These are phyloP conservation scores for Agraylea sexmaculata DNA, from an alignment of 1,140 invertebrate genomes.

Conservation along the genomic window DNA sequence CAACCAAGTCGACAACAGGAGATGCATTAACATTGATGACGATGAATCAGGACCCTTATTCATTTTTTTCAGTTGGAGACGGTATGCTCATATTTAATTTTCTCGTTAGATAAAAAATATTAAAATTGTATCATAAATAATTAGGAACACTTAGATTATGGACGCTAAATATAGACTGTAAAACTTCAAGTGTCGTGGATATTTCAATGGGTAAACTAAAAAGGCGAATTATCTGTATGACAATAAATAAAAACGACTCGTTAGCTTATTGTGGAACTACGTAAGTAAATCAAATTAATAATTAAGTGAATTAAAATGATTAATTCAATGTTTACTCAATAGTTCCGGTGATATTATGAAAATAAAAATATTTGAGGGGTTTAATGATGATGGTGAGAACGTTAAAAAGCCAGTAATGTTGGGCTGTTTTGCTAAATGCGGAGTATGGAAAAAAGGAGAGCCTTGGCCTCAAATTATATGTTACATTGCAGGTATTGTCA, in stretches of 20 bases:
- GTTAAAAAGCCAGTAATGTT: constrained; percentile 47
- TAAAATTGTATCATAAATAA: too few species aligned
- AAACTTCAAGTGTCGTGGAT: too few species aligned
- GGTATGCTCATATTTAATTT: constrained; percentile 35
- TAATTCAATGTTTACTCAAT: constrained; percentile 9
- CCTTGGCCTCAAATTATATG: constrained; percentile 30
- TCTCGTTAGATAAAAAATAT: constrained; percentile 1
- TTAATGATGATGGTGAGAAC: constrained; percentile 41
- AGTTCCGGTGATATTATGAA: constrained; percentile 48
- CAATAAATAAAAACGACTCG: constrained; percentile 52
- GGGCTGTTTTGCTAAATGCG: constrained; percentile 56
- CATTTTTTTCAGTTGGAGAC: constrained; percentile 62
- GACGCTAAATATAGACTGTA: too few species aligned
- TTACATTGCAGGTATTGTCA: constrained; percentile 32
- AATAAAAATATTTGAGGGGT: constrained; percentile 51
- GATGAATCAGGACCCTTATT: constrained; percentile 42
- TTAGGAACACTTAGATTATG: too few species aligned
- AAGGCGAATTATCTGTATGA: constrained; percentile 50
- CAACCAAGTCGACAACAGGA: constrained; percentile 52
- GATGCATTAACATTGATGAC: constrained; percentile 47
- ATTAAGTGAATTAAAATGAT: neutral
- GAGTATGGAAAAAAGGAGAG: constrained; percentile 29
- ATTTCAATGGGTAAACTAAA: constrained; percentile 59
- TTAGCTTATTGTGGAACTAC: constrained; percentile 74
- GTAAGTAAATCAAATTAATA: constrained; percentile 27